These are phyloP conservation scores for Acheta domesticus DNA, from an alignment of 2,888 invertebrate genomes.

Conservation along the genomic window DNA sequence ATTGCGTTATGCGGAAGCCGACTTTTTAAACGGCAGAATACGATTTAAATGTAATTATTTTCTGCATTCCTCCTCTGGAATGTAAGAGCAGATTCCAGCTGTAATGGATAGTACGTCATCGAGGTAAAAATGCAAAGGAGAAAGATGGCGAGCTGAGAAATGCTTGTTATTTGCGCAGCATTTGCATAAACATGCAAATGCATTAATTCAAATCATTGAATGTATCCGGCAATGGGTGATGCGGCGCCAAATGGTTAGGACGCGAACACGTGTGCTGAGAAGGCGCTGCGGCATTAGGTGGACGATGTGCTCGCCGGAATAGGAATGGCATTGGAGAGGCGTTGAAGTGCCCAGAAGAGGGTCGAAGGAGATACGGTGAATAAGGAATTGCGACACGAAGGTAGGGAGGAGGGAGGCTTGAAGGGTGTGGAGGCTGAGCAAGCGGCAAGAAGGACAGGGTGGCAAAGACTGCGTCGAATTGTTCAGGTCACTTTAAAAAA, in stretches of 20 bases:
- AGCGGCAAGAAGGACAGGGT: no score
- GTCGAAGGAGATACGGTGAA: no score
- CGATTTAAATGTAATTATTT: conserved; percentile 6
- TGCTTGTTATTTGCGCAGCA: neutral
- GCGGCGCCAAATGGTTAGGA: neutral
- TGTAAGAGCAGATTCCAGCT: neutral
- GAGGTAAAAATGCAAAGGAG: neutral
- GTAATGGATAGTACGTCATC: neutral
- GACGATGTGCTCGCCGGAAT: no score
- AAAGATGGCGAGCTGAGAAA: neutral
- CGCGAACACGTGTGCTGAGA: no score
- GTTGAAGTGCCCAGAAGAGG: no score
- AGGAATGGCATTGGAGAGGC: no score
- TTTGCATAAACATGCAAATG: conserved; percentile 5
- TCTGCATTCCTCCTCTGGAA: neutral
- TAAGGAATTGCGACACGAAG: no score
- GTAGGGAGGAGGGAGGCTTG: no score
- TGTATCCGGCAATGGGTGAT: neutral
- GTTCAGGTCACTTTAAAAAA: no score
- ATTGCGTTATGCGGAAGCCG: conserved; percentile 1
- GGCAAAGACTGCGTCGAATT: no score
- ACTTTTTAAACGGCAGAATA: neutral
- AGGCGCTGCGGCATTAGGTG: no score
- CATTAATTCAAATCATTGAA: conserved; percentile 9
- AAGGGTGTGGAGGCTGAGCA: no score